Evolutionary conservation across 2,797 vertebrate species (phyloP).

Genomic region (Sphenodon punctatus): DNA sequence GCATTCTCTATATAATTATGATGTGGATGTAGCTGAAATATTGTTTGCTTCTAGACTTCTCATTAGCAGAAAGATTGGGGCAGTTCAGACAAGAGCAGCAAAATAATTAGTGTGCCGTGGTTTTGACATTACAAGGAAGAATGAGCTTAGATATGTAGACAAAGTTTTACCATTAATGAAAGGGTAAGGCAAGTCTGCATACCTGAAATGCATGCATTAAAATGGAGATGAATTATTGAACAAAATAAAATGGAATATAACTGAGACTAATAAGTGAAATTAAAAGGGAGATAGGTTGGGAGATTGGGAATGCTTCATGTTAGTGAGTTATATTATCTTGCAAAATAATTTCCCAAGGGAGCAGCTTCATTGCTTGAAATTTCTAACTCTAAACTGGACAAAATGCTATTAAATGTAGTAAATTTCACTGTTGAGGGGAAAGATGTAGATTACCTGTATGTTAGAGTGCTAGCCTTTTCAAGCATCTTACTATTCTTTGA

Average conservation of each 20-base stretch:
- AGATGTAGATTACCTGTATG: too few relatives aligned
- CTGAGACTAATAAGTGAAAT: background rate
- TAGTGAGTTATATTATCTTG: background rate
- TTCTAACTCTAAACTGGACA: background rate
- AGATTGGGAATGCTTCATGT: background rate
- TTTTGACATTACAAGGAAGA: background rate
- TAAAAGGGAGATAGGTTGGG: background rate
- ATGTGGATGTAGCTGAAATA: background rate
- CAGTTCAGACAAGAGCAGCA: background rate
- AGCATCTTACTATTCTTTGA: too few relatives aligned
- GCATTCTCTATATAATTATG: background rate
- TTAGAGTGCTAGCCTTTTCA: too few relatives aligned
- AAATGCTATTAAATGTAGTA: background rate
- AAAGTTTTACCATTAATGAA: background rate
- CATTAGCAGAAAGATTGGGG: background rate
- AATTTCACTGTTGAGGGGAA: too few relatives aligned
- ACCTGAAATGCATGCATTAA: background rate
- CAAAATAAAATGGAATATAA: background rate
- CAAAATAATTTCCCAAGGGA: background rate
- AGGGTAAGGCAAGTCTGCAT: background rate
- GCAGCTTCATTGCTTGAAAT: background rate
- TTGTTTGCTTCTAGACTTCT: background rate
- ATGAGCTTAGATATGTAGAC: background rate
- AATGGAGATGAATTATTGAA: background rate
- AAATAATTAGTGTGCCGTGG: background rate